phyloP scores from a whole-genome alignment of 2,888 invertebrate species.

The Conomelus anceps region DNA sequence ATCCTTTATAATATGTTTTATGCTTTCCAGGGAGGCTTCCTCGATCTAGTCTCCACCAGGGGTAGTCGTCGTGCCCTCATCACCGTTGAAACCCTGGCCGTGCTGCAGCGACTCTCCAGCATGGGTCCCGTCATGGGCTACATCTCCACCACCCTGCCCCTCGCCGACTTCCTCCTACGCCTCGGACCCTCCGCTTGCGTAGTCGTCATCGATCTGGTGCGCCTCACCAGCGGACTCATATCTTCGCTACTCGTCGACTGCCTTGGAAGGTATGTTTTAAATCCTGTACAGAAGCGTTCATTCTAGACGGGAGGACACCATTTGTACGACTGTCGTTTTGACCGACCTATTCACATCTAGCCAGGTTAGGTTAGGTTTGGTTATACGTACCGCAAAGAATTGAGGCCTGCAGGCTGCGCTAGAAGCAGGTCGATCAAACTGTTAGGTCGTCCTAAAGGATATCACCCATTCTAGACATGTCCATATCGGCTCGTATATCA shows the following conservation, averaged over 20 bases:
- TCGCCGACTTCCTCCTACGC: slow-evolving; percentile 18
- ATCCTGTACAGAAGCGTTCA: neutral
- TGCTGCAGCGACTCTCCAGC: slow-evolving; percentile 32
- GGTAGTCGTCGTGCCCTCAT: slow-evolving; percentile 29
- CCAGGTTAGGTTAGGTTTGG: too few species aligned
- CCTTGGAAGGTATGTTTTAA: slow-evolving; percentile 25
- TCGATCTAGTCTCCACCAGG: slow-evolving; percentile 29
- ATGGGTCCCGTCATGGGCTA: slow-evolving; percentile 34
- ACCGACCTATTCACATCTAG: too few species aligned
- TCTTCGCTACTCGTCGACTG: slow-evolving; percentile 30
- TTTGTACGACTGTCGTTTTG: too few species aligned
- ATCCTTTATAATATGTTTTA: neutral
- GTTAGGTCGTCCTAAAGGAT: too few species aligned
- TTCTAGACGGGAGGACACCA: neutral
- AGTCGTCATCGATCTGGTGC: slow-evolving; percentile 30
- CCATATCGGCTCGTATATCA: too few species aligned
- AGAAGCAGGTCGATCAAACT: too few species aligned
- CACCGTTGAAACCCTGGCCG: slow-evolving; percentile 31
- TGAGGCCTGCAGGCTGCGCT: too few species aligned
- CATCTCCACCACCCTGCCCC: slow-evolving; percentile 31
- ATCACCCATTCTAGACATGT: too few species aligned
- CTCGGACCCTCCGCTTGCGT: slow-evolving; percentile 29
- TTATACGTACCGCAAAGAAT: too few species aligned
- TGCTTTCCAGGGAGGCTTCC: slow-evolving; percentile 16
- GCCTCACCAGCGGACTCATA: slow-evolving; percentile 29